phyloP scores from a whole-genome alignment of 2,113 vertebrate species.

The Syngnathus floridae region DNA sequence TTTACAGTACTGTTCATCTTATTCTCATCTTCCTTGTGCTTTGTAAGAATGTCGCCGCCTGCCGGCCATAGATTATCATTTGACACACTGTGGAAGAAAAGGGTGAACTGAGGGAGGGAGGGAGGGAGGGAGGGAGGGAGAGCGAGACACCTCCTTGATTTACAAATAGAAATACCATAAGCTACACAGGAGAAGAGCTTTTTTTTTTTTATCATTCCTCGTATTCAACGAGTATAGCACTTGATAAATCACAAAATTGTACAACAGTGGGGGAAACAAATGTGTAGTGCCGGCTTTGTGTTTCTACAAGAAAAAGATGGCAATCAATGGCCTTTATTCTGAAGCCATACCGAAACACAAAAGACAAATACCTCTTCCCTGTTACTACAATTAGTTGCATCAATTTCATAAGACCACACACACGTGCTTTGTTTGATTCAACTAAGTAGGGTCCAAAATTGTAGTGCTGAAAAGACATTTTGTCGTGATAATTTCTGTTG shows the following conservation, averaged over 20 bases:
- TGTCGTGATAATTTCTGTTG: not conserved
- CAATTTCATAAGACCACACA: too few species aligned
- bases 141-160: too few species aligned
- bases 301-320: not conserved
- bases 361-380: not conserved
- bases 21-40: slow-evolving; percentile 26
- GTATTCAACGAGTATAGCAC: not conserved
- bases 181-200: not conserved
- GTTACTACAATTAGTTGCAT: not conserved
- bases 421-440: too few species aligned
- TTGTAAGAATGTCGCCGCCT: slow-evolving; percentile 55
- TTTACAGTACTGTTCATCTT: not conserved
- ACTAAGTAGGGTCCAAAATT: too few species aligned
- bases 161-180: not conserved
- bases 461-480: too few species aligned
- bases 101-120: not conserved
- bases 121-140: not conserved
- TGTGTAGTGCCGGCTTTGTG: not conserved
- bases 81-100: slow-evolving; percentile 12
- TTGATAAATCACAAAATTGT: not conserved
- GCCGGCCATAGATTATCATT: slow-evolving; percentile 42
- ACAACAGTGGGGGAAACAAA: not conserved
- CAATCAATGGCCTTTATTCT: not conserved
- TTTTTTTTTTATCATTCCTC: not conserved
- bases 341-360: not conserved